These are phyloP conservation scores for Mionectes olivaceus DNA, from an alignment of 2,797 vertebrate genomes.

Conservation along the genomic window DNA sequence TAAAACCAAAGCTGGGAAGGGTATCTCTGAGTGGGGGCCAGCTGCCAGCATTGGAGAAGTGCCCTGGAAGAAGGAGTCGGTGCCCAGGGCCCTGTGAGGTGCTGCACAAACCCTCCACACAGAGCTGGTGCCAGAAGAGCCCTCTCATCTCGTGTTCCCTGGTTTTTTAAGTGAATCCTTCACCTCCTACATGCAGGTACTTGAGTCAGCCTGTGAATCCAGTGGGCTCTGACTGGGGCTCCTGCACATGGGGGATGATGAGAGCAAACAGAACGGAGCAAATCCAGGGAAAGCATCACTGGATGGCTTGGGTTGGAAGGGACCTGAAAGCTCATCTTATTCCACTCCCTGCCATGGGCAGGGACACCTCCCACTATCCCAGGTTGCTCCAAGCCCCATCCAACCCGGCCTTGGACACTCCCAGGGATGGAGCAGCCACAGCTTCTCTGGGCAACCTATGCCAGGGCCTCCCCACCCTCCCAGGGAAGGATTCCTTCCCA, in stretches of 20 bases:
- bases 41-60: neutral
- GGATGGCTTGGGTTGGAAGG: neutral
- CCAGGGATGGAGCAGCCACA: neutral
- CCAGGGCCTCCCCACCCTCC: neutral
- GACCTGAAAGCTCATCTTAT: neutral
- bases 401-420: accelerated
- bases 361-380: neutral
- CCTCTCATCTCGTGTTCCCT: neutral
- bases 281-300: neutral
- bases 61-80: neutral
- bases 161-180: neutral
- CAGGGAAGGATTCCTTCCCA: neutral
- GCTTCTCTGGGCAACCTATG: neutral
- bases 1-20: slow-evolving; percentile 12
- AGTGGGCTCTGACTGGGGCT: neutral
- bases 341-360: neutral
- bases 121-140: neutral
- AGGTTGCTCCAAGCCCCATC: accelerated
- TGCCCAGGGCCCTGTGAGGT: neutral
- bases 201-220: neutral
- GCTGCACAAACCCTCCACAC: neutral
- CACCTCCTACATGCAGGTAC: neutral
- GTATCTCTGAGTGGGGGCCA: neutral
- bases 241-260: neutral
- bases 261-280: neutral